These are phyloP conservation scores for Endomychus coccineus DNA, from an alignment of 2,888 invertebrate genomes.

Conservation along the genomic window DNA sequence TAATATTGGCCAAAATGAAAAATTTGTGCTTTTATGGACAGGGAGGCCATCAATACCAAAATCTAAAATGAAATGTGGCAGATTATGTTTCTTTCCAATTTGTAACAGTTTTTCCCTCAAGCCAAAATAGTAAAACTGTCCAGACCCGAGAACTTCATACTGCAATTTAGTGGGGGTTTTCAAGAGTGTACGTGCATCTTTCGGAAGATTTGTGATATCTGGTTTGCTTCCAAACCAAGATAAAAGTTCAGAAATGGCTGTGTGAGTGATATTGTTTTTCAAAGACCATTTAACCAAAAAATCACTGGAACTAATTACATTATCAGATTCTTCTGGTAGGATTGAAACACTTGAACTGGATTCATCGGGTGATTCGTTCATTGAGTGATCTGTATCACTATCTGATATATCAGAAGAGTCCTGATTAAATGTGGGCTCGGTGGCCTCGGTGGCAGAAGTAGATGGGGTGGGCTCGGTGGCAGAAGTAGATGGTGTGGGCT, in stretches of 20 bases:
- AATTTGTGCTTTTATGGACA: slow-evolving; percentile 1
- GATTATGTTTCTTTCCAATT: not conserved
- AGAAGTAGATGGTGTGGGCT: no score
- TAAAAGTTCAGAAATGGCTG: not conserved
- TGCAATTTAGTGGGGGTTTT: slow-evolving; percentile 3
- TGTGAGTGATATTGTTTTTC: slow-evolving; percentile 5
- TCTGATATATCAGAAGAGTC: no score
- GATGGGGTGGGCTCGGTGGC: no score
- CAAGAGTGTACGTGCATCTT: slow-evolving; percentile 6
- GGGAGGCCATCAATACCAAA: slow-evolving; percentile 5
- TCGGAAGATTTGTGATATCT: slow-evolving; percentile 2
- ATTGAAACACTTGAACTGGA: no score
- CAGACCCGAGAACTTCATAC: not conserved
- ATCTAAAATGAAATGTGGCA: not conserved
- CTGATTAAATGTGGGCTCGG: no score
- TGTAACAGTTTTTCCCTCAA: not conserved
- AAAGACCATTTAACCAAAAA: slow-evolving; percentile 4
- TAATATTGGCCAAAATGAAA: slow-evolving; percentile 4
- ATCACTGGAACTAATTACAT: no score
- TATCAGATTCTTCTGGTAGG: no score
- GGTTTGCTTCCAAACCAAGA: slow-evolving; percentile 1
- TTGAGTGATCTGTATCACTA: no score
- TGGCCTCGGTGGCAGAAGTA: no score
- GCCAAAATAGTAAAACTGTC: slow-evolving; percentile 3
- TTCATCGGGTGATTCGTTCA: no score